phyloP scores from a whole-genome alignment of 2,888 invertebrate species.

The Dicyrtomina minuta region DNA sequence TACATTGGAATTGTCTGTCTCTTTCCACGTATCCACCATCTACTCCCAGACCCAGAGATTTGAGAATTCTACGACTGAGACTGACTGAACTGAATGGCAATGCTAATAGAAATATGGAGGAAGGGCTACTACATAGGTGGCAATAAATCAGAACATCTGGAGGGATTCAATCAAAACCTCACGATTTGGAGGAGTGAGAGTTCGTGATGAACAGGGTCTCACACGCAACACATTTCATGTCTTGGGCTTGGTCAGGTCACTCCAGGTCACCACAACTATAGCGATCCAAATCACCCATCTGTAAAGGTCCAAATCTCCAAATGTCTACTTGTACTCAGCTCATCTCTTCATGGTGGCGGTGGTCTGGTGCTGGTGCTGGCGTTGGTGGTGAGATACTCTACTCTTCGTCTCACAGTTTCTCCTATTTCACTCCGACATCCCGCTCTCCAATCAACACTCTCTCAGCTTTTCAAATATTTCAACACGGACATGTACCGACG shows the following conservation, averaged over 20 bases:
- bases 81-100: not conserved
- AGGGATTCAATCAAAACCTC: conserved; percentile 51
- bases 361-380: too few relatives aligned
- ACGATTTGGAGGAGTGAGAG: conserved; percentile 49
- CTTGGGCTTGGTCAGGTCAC: conserved; percentile 44
- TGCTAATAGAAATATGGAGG: too few relatives aligned
- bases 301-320: too few relatives aligned
- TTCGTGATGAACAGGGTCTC: conserved; percentile 45
- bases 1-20: not conserved
- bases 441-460: not conserved
- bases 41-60: not conserved
- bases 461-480: too few relatives aligned
- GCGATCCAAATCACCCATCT: conserved; percentile 15
- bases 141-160: conserved; percentile 50
- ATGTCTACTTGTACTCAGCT: too few relatives aligned
- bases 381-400: not conserved
- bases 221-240: conserved; percentile 42
- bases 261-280: conserved; percentile 40
- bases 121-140: conserved; percentile 43
- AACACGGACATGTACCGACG: too few relatives aligned
- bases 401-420: not conserved
- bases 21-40: not conserved
- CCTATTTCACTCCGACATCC: not conserved
- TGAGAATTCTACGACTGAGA: not conserved
- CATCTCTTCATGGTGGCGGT: too few relatives aligned